Evolutionary conservation across 2,888 invertebrate genomes (phyloP), one percentile per base, ranked within the genome.

Genomic region (Dichetophora obliterata): DNA sequence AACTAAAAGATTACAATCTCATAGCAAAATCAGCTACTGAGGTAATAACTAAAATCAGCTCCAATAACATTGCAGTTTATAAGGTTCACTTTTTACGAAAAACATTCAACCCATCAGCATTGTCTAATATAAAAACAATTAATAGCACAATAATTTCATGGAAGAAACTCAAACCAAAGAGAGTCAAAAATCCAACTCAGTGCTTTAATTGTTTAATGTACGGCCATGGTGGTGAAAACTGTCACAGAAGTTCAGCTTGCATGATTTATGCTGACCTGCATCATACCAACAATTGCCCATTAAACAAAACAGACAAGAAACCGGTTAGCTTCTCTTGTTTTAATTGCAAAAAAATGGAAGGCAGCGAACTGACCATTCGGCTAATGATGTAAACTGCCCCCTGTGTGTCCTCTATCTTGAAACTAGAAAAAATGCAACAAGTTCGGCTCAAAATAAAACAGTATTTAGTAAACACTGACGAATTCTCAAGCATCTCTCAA

Each of bases 191-290:
- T 31, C 31, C 31, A 31, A 31, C 31, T 31, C 31, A 31, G 31
- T 31, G 31, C 31, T 31, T 3, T 3, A 31, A 31, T 31, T 31
- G 31, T 31, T 31, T 31, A 31, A 31, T 31, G 76, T 76, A 76
- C 66, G 76, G 76, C 6, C 76, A 73, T 31, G 76, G 59, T 11
- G 73, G 76, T 2, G 68, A 73, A 34, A 54, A 68, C 14, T 76
- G 73, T 19, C 54, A 76, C 57, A 50, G 52, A 6, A 43, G 22
- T 27, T 61, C 69, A 73, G 66, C 75, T 16, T 75, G 68, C 54
- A 75, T 66, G 68, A 57, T 68, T 66, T 68, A 37, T 37, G 68
- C 52, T 2, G 57, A 57, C 2, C 22, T 50, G 59, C 75, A 69
- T 27, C 61, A 69, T 63, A 69, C 65, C 19, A 63, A 68, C 57